phyloP scores from a whole-genome alignment of 2,113 vertebrate species.

The Alethe diademata region DNA sequence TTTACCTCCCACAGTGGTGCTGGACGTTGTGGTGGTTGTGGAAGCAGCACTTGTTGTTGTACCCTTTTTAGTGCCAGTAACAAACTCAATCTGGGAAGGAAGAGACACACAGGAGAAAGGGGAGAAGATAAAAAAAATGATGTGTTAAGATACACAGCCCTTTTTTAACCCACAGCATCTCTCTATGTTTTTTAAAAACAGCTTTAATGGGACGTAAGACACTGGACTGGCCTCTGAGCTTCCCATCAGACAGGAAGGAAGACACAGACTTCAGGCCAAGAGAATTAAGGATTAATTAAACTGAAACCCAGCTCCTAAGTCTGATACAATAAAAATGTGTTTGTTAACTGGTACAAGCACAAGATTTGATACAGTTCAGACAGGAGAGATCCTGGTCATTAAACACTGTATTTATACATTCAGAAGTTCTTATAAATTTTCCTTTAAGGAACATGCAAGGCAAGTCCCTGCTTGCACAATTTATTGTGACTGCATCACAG shows the following conservation, averaged over 20 bases:
- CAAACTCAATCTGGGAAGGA: conserved; percentile 90
- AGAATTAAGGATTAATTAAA: not conserved
- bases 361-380: not conserved
- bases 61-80: conserved; percentile 96
- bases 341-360: not conserved
- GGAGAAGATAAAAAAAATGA: not conserved
- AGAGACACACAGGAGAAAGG: not conserved
- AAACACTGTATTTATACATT: not conserved
- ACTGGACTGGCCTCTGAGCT: not conserved
- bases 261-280: not conserved
- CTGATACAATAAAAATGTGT: not conserved
- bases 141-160: not conserved
- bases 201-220: not conserved
- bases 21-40: conserved; percentile 83
- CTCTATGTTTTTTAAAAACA: not conserved
- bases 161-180: not conserved
- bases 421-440: not conserved
- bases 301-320: not conserved
- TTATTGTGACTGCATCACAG: not conserved
- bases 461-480: conserved; percentile 12
- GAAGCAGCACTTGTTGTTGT: conserved; percentile 84
- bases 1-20: conserved; percentile 88
- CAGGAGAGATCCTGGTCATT: not conserved
- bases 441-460: not conserved
- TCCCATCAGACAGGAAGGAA: not conserved